Conservation (phyloP, 1,140 invertebrate genomes). For the Steinernema feltiae region DNA sequence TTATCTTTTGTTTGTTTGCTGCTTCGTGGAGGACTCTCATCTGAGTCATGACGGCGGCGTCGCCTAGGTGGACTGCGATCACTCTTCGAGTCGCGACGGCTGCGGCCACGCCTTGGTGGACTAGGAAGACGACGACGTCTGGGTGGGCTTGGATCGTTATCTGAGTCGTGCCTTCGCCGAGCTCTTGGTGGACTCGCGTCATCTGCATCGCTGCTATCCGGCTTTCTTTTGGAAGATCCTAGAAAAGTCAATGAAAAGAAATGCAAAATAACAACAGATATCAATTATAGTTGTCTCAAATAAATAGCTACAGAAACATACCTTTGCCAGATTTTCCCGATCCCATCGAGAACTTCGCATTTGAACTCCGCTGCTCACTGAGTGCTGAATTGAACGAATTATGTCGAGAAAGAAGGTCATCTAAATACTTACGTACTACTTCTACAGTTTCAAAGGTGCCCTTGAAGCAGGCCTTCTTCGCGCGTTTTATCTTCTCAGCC, state of each 20-base stretch:
- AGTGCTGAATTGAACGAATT: too few species aligned
- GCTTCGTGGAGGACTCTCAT: neutral
- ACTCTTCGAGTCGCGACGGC: neutral
- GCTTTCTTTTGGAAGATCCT: neutral
- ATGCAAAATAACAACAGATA: too few species aligned
- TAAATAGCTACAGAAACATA: too few species aligned
- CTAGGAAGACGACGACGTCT: neutral
- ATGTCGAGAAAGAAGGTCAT: too few species aligned
- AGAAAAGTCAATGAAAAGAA: too few species aligned
- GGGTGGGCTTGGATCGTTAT: neutral
- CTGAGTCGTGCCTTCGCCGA: neutral
- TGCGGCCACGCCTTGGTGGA: neutral
- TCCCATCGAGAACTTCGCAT: too few species aligned
- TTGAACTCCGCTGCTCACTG: too few species aligned
- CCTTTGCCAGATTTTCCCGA: too few species aligned
- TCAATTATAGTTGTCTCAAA: too few species aligned
- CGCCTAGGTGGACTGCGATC: neutral
- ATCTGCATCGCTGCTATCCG: neutral
- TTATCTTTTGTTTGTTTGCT: conserved; percentile 30
- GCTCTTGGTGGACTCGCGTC: neutral
- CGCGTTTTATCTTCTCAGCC: conserved; percentile 13
- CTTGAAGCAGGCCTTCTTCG: conserved; percentile 25
- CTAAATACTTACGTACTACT: conserved; percentile 18
- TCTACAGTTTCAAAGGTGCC: conserved; percentile 20
- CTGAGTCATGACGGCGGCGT: neutral